These are phyloP conservation scores for Cyprinus carpio DNA, from an alignment of 2,113 vertebrate species.

Conservation along the genomic window DNA sequence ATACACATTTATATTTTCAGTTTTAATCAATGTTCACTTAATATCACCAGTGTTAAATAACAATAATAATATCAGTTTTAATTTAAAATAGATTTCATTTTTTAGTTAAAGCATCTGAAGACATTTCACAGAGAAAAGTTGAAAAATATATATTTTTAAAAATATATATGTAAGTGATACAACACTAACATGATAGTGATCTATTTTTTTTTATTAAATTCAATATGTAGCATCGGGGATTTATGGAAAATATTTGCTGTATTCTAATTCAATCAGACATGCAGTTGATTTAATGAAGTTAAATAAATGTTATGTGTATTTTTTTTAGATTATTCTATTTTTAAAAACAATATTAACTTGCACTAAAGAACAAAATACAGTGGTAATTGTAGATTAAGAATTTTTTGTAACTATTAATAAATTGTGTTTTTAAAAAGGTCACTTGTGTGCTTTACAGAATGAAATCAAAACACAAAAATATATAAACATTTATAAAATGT, in stretches of 20 bases:
- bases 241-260: neutral
- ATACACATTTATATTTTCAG: neutral
- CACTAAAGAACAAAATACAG: neutral
- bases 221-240: neutral
- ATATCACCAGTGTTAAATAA: neutral
- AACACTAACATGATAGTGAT: no score
- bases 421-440: no score
- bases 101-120: neutral
- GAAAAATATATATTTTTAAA: no score
- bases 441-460: neutral
- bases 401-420: no score
- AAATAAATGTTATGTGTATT: neutral
- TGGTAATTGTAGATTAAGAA: no score
- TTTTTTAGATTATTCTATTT: neutral
- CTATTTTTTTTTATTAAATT: neutral
- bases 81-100: neutral
- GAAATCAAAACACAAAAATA: no score
- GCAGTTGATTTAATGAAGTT: neutral
- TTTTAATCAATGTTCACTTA: neutral
- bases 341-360: neutral
- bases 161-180: no score
- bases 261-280: neutral
- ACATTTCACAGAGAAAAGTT: neutral
- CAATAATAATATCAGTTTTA: neutral
- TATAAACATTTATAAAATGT: neutral